These are phyloP conservation scores for Pinna nobilis DNA, from an alignment of 1,140 invertebrate genomes.

Conservation along the genomic window DNA sequence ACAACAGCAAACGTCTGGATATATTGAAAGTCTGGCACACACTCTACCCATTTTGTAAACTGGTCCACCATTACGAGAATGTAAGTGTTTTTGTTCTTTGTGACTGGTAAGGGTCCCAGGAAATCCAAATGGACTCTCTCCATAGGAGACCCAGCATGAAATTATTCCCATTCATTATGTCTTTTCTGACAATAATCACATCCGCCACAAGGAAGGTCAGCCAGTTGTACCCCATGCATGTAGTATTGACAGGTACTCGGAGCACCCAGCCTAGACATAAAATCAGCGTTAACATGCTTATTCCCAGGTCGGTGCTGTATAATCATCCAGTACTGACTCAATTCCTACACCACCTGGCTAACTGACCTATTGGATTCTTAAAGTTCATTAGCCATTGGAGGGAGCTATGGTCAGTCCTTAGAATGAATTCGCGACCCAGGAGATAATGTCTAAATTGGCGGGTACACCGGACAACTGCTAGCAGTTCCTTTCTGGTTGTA, in stretches of 20 bases:
- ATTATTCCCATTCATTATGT: slow-evolving; percentile 13
- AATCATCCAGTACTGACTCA: slow-evolving; percentile 49
- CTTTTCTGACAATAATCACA: slow-evolving; percentile 1
- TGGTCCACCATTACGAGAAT: slow-evolving; percentile 42
- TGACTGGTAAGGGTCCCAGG: slow-evolving; percentile 16
- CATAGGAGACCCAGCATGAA: slow-evolving; percentile 35
- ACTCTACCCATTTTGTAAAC: slow-evolving; percentile 42
- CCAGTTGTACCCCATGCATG: background rate
- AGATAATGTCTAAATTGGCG: slow-evolving; percentile 5
- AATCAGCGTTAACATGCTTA: slow-evolving; percentile 52
- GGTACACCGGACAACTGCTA: background rate
- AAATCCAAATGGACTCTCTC: slow-evolving; percentile 42
- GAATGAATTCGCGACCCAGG: background rate
- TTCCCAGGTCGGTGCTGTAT: slow-evolving; percentile 49
- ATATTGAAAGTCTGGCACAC: no score
- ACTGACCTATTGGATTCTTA: slow-evolving; percentile 12
- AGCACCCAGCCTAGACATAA: slow-evolving; percentile 26
- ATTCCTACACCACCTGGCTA: slow-evolving; percentile 52
- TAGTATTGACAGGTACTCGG: background rate
- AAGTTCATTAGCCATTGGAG: slow-evolving; percentile 18
- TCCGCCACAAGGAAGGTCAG: slow-evolving; percentile 8
- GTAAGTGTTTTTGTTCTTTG: slow-evolving; percentile 13
- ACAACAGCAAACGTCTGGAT: no score
- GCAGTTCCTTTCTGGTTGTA: slow-evolving; percentile 6
- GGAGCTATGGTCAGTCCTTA: slow-evolving; percentile 18